Evolutionary conservation across 2,888 invertebrate genomes (phyloP), one percentile per base, ranked within the genome.

Genomic region (Abrostola triplasia): DNA sequence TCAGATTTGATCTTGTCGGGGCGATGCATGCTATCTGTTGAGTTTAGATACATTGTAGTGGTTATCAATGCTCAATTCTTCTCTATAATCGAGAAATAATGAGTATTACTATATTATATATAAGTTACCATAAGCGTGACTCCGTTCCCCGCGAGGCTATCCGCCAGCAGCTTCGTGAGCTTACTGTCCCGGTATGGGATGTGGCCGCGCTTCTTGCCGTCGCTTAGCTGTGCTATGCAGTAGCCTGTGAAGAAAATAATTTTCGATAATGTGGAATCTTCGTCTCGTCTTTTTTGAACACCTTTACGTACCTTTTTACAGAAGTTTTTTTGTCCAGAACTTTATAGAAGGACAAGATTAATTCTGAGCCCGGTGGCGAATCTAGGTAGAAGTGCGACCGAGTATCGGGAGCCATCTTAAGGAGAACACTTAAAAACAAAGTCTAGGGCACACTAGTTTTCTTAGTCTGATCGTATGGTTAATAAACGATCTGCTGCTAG

Each of bases 161-260:
- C 99, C 0, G 99, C 98, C 58, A 99, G 90, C 6, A 99, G 93
- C 90, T 99, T 99, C 6, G 99, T 99, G 55, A 99, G 95, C 88
- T 99, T 98, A 85, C 98, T 98, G 92, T 99, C 99, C 80, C 99
- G 93, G 90, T 99, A 99, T 0, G 99, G 99, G 70, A 99, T 98
- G 89, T 99, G 99, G 0, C 97, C 98, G 69, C 97, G 96, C 82
- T 97, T 96, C 86, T 96, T 97, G 0, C 96, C 95, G 80, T 98
- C 98, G 80, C 98, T 98, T 63, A 99, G 92, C 41, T 98, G 98
- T 4, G 99, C 97, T 88, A 99, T 99, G 88, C 99, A 99, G 85
- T 99, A 99, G 55, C 99, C 98, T 98, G 88, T 0, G 5, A 0
- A 2, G n/a, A 42, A 42, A 49, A 24, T 11, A 24, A 9, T 13